These are phyloP conservation scores for Parambassis ranga DNA, from an alignment of 2,797 vertebrate genomes.

Conservation along the genomic window DNA sequence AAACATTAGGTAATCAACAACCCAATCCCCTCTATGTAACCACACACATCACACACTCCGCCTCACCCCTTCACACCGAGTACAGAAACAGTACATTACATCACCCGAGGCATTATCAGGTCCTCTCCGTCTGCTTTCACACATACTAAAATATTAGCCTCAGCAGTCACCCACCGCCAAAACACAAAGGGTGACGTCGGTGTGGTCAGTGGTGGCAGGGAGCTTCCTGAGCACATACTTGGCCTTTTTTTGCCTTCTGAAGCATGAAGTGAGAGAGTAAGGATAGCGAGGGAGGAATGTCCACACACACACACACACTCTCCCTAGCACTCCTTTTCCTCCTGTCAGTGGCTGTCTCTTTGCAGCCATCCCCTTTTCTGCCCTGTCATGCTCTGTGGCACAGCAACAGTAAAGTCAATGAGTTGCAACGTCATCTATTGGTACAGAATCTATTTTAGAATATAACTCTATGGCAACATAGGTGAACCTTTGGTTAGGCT, in stretches of 20 bases:
- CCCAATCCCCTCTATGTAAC: slow-evolving; percentile 22
- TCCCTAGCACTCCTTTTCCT: not conserved
- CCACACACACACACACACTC: not conserved
- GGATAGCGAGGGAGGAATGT: slow-evolving; percentile 3
- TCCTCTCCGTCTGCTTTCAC: slow-evolving; percentile 69
- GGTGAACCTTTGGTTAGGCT: no score
- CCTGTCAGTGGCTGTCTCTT: slow-evolving; percentile 11
- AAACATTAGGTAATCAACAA: slow-evolving; percentile 66
- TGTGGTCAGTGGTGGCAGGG: not conserved
- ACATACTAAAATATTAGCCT: slow-evolving; percentile 74
- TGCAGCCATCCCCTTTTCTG: slow-evolving; percentile 37
- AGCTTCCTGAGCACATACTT: slow-evolving; percentile 39
- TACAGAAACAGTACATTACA: slow-evolving; percentile 71
- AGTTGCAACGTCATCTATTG: not conserved
- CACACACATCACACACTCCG: not conserved
- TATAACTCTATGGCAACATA: no score
- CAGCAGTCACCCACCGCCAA: slow-evolving; percentile 39
- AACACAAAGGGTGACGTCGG: slow-evolving; percentile 51
- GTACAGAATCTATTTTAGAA: no score
- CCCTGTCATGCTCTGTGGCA: slow-evolving; percentile 35
- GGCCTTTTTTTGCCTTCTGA: slow-evolving; percentile 47
- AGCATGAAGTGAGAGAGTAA: slow-evolving; percentile 16
- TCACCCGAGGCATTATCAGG: slow-evolving; percentile 71
- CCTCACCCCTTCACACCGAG: slow-evolving; percentile 31
- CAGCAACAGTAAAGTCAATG: slow-evolving; percentile 21